phyloP scores from a whole-genome alignment of 2,113 vertebrate genomes.

The Danio rerio region GRCz12tu NC_133200.1:9942501-9943000 shows the following conservation, averaged over 20 bases:
- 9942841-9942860: conserved; percentile 44
- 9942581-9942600: conserved; percentile 41
- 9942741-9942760: conserved; percentile 16
- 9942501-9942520: conserved; percentile 75
- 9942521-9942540: conserved; percentile 73
- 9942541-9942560: conserved; percentile 60
- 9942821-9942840: conserved; percentile 25
- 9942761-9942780: not conserved
- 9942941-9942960: conserved; percentile 29
- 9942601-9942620: conserved; percentile 28
- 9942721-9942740: not conserved
- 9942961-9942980: conserved; percentile 40
- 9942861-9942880: conserved; percentile 39
- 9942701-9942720: not conserved
- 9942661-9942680: not conserved
- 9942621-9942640: not conserved
- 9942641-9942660: not conserved
- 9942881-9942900: conserved; percentile 42
- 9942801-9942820: conserved; percentile 21
- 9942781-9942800: conserved; percentile 30
- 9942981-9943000: conserved; percentile 41
- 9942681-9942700: not conserved
- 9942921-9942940: conserved; percentile 45
- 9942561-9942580: conserved; percentile 72
- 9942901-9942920: conserved; percentile 38